A percentile compares a stretch with the other conserved stretches of the same genome.
phyloP scores from a whole-genome alignment of 2,113 vertebrate genomes.

The Arizona elegans region DNA sequence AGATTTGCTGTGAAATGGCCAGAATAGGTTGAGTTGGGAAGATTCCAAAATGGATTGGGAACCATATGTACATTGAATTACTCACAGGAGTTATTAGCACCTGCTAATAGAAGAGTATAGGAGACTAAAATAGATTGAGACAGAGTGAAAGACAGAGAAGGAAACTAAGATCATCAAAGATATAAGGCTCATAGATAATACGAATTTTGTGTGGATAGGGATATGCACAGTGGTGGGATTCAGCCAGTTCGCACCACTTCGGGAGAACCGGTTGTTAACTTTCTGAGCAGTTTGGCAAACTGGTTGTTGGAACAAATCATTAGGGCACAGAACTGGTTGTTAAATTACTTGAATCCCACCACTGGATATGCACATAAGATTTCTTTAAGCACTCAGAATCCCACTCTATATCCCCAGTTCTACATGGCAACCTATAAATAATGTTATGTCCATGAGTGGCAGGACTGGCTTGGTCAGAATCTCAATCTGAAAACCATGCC shows the following conservation, averaged over 20 bases:
- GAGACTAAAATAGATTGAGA: not conserved
- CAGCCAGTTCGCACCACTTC: too few relatives aligned
- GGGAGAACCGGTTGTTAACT: too few relatives aligned
- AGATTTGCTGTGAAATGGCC: not conserved
- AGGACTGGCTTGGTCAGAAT: not conserved
- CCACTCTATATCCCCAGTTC: not conserved
- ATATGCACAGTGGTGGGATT: not conserved
- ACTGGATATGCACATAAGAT: not conserved
- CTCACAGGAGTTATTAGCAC: not conserved
- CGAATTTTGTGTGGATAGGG: not conserved
- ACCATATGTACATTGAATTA: not conserved
- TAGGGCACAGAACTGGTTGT: too few relatives aligned
- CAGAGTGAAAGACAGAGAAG: not conserved
- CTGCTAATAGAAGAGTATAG: not conserved
- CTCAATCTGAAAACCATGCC: not conserved
- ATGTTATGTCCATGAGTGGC: not conserved
- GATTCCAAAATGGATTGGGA: not conserved
- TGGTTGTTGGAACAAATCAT: too few relatives aligned
- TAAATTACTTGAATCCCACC: too few relatives aligned
- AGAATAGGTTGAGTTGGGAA: not conserved
- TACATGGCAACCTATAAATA: not conserved
- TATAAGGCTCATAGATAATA: not conserved
- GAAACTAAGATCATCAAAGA: not conserved
- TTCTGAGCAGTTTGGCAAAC: too few relatives aligned
- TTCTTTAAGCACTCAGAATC: not conserved